phyloP scores from a whole-genome alignment of 1,140 invertebrate genomes.

The Rhyacophila brunnea region DNA sequence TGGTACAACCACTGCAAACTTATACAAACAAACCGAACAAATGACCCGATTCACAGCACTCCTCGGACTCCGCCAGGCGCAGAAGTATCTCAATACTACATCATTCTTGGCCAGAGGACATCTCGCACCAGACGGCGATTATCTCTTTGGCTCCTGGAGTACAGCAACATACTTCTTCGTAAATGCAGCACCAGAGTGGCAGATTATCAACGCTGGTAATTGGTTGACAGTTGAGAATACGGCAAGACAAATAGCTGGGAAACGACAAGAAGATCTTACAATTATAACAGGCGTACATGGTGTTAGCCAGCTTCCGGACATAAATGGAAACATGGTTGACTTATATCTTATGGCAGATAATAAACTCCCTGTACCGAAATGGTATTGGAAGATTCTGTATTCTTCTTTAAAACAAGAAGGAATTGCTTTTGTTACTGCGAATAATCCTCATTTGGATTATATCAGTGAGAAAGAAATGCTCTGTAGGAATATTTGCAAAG shows the following conservation, averaged over 20 bases:
- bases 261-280: conserved; percentile 41
- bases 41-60: conserved; percentile 38
- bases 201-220: conserved; percentile 56
- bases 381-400: conserved; percentile 51
- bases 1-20: conserved; percentile 12
- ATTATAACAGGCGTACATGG: conserved; percentile 58
- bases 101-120: conserved; percentile 47
- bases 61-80: conserved; percentile 38
- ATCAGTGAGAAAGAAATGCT: conserved; percentile 30
- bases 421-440: conserved; percentile 51
- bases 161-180: conserved; percentile 53
- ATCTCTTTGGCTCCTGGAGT: conserved; percentile 46
- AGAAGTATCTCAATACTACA: conserved; percentile 40
- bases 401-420: conserved; percentile 37
- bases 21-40: conserved; percentile 29
- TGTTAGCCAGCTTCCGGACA: conserved; percentile 44
- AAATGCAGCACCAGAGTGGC: conserved; percentile 60
- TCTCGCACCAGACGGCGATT: conserved; percentile 50
- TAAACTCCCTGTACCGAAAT: conserved; percentile 48
- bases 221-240: conserved; percentile 51
- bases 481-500: conserved; percentile 44
- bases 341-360: conserved; percentile 42
- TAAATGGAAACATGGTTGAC: conserved; percentile 21
- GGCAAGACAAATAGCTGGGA: conserved; percentile 40
- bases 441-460: conserved; percentile 46